Percentiles rank a stretch among this genome's conserved stretches.
Evolutionary conservation across 2,113 vertebrate genomes (phyloP).

Genomic region (Passer domesticus): DNA sequence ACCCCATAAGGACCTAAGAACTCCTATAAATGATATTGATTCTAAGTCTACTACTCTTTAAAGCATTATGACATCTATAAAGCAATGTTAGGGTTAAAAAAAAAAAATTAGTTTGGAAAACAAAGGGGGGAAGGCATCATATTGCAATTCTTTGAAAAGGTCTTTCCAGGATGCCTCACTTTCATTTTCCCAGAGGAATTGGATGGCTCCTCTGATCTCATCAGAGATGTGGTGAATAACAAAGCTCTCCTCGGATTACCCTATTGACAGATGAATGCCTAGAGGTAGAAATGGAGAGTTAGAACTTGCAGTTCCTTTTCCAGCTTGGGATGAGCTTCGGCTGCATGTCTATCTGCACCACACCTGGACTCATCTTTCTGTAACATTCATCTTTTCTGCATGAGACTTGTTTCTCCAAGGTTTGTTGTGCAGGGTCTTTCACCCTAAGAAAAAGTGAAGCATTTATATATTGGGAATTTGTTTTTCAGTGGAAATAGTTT

Average conservation of each 20-base stretch:
- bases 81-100: neutral
- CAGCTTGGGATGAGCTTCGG: neutral
- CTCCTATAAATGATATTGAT: neutral
- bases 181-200: neutral
- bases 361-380: neutral
- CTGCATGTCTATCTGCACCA: neutral
- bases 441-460: neutral
- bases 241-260: neutral
- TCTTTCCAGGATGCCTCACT: neutral
- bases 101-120: neutral
- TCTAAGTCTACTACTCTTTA: neutral
- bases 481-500: constrained; percentile 3
- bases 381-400: neutral
- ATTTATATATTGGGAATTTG: neutral
- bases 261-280: neutral
- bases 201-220: neutral
- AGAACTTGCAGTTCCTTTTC: neutral
- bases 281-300: neutral
- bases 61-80: neutral
- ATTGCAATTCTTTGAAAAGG: neutral
- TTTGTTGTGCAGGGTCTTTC: neutral
- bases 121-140: neutral
- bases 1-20: neutral
- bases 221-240: neutral
- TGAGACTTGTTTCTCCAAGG: neutral